phyloP scores from a whole-genome alignment of 2,113 vertebrate species.

The Saccopteryx bilineata region DNA sequence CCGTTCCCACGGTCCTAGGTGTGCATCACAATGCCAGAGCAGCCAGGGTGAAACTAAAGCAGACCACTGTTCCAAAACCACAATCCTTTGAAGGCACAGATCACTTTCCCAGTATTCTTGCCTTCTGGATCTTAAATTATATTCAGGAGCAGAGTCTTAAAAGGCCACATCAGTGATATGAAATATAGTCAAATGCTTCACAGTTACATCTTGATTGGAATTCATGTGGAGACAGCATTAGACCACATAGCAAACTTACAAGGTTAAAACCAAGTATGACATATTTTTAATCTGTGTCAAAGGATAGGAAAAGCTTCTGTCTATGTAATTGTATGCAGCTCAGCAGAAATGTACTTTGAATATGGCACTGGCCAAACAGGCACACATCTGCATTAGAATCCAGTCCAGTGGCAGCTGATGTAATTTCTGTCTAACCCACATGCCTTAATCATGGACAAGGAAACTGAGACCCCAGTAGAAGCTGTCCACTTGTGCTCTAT shows the following conservation, averaged over 20 bases:
- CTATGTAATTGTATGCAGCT: background rate
- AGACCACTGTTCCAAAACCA: background rate
- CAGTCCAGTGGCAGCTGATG: background rate
- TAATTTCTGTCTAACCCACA: background rate
- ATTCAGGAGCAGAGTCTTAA: background rate
- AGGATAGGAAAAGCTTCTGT: background rate
- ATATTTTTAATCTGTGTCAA: background rate
- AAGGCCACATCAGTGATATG: background rate
- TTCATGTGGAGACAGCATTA: background rate
- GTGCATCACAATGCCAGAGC: background rate
- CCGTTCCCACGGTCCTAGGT: background rate
- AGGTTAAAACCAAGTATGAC: background rate
- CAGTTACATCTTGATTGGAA: background rate
- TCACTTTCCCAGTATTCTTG: background rate
- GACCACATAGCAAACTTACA: background rate
- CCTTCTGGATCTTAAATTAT: background rate
- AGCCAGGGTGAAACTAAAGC: background rate
- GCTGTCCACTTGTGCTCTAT: rapidly evolving
- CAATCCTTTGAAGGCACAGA: conserved; percentile 22
- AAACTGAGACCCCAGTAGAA: background rate
- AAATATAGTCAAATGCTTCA: background rate
- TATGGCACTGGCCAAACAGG: background rate
- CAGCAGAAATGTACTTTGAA: background rate
- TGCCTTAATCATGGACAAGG: background rate
- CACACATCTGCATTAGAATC: background rate